A percentile compares a stretch with the other conserved stretches of the same genome.
Conservation (phyloP, 1,140 invertebrate genomes). For the Cyclina sinensis region DNA sequence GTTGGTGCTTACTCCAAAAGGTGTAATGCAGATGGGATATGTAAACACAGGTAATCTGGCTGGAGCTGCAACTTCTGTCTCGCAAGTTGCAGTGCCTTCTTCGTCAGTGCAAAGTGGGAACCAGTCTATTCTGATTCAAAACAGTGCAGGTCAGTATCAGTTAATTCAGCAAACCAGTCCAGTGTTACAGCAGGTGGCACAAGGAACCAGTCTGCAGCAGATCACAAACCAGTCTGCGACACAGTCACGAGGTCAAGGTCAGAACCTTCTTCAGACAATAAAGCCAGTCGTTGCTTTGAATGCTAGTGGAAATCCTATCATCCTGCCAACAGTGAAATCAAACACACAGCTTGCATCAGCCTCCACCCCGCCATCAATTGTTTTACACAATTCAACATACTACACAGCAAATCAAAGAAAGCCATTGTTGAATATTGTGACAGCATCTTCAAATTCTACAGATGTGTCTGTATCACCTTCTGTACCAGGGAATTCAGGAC, state of each 20-base stretch:
- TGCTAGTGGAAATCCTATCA: constrained; percentile 58
- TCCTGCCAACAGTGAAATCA: constrained; percentile 25
- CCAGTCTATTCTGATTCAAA: constrained; percentile 42
- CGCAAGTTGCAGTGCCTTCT: constrained; percentile 11
- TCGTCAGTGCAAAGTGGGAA: not conserved
- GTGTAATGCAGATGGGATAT: constrained; percentile 50
- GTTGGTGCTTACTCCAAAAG: constrained; percentile 46
- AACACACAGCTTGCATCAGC: not conserved
- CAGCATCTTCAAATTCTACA: not conserved
- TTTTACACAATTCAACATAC: constrained; percentile 38
- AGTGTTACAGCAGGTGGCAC: constrained; percentile 22
- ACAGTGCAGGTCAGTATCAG: constrained; percentile 47
- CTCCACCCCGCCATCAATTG: constrained; percentile 22
- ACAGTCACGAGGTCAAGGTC: not conserved
- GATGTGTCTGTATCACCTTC: not conserved
- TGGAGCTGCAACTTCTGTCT: not conserved
- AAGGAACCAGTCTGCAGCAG: not conserved
- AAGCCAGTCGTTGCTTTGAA: constrained; percentile 57
- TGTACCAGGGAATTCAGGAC: not conserved
- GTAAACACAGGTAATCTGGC: constrained; percentile 17
- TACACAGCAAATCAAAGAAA: not conserved
- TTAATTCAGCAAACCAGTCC: constrained; percentile 42
- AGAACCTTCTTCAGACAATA: constrained; percentile 27
- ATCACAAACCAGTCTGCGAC: not conserved
- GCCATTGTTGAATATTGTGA: not conserved